Evolutionary conservation across 2,888 invertebrate species (phyloP).

Genomic region (Chrysina gloriosa): DNA sequence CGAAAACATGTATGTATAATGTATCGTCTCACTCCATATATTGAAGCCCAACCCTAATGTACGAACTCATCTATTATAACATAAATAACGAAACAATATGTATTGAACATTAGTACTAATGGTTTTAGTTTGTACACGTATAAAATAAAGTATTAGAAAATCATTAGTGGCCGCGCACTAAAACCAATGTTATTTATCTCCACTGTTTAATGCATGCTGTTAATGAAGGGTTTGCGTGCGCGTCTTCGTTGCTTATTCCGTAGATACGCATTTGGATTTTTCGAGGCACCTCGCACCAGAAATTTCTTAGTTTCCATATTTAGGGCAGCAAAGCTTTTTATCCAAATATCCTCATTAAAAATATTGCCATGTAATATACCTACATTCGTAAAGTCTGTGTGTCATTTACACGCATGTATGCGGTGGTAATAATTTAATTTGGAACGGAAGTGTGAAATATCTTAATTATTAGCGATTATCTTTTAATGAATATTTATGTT

Average conservation of each 20-base stretch:
- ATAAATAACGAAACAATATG: neutral
- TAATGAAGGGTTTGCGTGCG: constrained; percentile 48
- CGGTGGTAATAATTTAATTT: no score
- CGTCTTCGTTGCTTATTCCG: constrained; percentile 40
- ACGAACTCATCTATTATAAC: neutral
- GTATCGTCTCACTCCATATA: no score
- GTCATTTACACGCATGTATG: no score
- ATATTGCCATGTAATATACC: constrained; percentile 13
- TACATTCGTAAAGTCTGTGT: no score
- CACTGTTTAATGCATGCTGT: constrained; percentile 44
- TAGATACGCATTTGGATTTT: constrained; percentile 26
- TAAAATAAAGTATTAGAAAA: constrained; percentile 41
- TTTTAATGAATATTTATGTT: no score
- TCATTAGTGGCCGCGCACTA: constrained; percentile 35
- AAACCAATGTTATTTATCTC: constrained; percentile 35
- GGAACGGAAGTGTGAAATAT: no score
- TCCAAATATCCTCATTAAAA: constrained; percentile 22
- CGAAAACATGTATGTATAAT: no score
- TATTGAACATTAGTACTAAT: constrained; percentile 31
- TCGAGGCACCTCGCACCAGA: constrained; percentile 40
- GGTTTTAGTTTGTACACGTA: constrained; percentile 29
- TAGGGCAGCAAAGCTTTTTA: constrained; percentile 41
- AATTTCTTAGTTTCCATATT: constrained; percentile 45
- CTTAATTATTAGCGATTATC: no score
- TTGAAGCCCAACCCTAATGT: no score